These are phyloP conservation scores for Andrena cerasifolii DNA, from an alignment of 1,140 invertebrate genomes.

Conservation along the genomic window DNA sequence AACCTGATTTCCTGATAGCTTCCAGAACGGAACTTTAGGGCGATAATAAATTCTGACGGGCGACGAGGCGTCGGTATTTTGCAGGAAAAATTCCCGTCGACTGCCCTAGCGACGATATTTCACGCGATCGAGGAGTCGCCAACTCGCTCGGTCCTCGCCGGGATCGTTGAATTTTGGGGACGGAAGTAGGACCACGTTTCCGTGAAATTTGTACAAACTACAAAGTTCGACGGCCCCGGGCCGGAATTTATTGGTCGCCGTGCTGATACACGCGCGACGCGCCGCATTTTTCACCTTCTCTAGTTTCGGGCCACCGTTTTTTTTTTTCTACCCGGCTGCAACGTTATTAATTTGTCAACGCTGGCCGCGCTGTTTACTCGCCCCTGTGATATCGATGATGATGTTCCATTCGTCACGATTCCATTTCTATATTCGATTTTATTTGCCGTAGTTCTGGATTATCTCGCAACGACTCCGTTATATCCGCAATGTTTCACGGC, in stretches of 20 bases:
- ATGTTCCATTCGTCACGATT: slow-evolving; percentile 48
- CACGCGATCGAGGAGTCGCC: neutral
- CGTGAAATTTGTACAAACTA: slow-evolving; percentile 45
- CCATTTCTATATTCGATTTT: slow-evolving; percentile 18
- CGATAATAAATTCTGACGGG: neutral
- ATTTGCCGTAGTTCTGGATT: neutral
- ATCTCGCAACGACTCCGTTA: neutral
- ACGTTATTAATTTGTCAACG: slow-evolving; percentile 41
- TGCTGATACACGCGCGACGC: slow-evolving; percentile 11
- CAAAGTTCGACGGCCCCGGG: neutral
- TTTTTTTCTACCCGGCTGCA: neutral
- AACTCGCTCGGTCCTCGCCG: neutral
- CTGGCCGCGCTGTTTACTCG: slow-evolving; percentile 31
- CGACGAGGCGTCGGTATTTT: slow-evolving; percentile 1
- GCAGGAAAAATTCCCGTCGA: neutral
- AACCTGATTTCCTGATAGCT: neutral
- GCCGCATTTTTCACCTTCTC: slow-evolving; percentile 19
- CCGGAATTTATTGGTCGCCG: slow-evolving; percentile 29
- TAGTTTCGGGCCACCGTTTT: slow-evolving; percentile 5
- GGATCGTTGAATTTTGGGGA: slow-evolving; percentile 2
- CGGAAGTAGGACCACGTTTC: neutral
- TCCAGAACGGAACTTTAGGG: neutral
- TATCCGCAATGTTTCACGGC: too few relatives aligned
- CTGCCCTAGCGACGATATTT: slow-evolving; percentile 13
- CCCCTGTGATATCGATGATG: slow-evolving; percentile 39